A percentile compares a stretch with the other conserved stretches of the same genome.
These are phyloP conservation scores for Stegana nigrithorax DNA, from an alignment of 2,888 invertebrate genomes.

Conservation along the genomic window DNA sequence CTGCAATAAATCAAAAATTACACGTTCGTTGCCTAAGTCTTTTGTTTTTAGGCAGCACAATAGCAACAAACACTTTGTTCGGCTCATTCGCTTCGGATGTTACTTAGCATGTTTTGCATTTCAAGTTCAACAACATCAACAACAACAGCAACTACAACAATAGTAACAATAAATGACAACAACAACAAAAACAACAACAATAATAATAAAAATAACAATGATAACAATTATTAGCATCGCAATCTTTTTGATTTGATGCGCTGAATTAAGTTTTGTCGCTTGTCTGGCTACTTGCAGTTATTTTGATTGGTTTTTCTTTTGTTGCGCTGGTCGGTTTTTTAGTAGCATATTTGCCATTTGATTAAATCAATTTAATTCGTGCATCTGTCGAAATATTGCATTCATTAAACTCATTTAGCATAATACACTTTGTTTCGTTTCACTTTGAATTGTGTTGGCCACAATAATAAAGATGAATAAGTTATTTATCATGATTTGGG, in stretches of 20 bases:
- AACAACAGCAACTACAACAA: not conserved
- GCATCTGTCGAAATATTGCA: slow-evolving; percentile 1
- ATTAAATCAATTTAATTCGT: slow-evolving; percentile 1
- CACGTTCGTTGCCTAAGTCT: slow-evolving; percentile 39
- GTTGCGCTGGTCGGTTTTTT: no score
- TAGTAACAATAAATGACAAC: not conserved
- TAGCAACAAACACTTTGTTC: slow-evolving; percentile 21
- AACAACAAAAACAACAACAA: not conserved
- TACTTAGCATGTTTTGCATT: slow-evolving; percentile 21
- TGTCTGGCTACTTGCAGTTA: not conserved
- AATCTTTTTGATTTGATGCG: not conserved
- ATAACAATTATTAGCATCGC: not conserved
- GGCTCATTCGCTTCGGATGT: no score
- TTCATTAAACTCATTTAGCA: not conserved
- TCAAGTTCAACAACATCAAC: slow-evolving; percentile 41
- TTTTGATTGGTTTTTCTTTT: not conserved
- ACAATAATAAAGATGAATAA: no score
- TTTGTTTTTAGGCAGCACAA: slow-evolving; percentile 38
- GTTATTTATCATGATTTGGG: no score
- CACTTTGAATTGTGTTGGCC: no score
- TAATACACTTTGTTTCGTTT: not conserved
- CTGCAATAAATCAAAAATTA: no score
- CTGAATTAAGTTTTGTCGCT: not conserved
- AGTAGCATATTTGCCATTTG: slow-evolving; percentile 1
- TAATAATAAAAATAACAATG: not conserved